phyloP scores from a whole-genome alignment of 2,113 vertebrate species.

The Oenanthe oenanthe region DNA sequence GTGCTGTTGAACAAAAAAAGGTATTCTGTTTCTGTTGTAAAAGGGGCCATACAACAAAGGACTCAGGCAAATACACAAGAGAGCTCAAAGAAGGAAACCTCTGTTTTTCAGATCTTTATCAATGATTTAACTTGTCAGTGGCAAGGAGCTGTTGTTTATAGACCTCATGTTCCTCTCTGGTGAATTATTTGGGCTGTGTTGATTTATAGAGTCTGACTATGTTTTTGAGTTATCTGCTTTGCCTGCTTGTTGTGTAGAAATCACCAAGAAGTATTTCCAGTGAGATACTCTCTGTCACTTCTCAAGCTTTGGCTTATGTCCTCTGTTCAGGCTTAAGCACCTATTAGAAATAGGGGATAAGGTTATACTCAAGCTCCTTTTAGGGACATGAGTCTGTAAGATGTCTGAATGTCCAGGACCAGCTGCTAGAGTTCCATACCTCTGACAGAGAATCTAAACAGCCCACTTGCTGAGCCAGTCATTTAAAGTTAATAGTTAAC shows the following conservation, averaged over 20 bases:
- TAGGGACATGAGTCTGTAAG: neutral
- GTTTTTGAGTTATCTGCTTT: neutral
- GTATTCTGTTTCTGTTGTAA: conserved; percentile 17
- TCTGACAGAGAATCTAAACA: neutral
- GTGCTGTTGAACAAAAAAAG: neutral
- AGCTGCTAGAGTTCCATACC: neutral
- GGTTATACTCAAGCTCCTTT: neutral
- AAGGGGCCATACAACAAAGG: neutral
- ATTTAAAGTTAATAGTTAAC: neutral
- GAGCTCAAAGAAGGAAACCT: conserved; percentile 36
- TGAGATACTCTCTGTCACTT: neutral
- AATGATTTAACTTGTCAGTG: neutral
- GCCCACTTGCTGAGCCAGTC: neutral
- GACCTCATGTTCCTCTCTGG: neutral
- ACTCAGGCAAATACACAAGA: conserved; percentile 4
- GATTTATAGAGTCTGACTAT: neutral
- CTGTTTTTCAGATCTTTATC: conserved; percentile 45
- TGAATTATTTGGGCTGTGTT: neutral
- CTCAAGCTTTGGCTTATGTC: neutral
- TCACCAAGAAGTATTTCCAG: neutral
- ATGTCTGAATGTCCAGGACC: neutral
- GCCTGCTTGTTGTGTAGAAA: neutral
- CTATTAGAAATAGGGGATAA: neutral
- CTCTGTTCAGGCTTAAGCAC: neutral
- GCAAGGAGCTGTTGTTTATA: conserved; percentile 16